Percentiles rank a stretch among this genome's conserved stretches.
Conservation (phyloP, 2,113 vertebrate genomes). For the Lasiurus borealis region DNA sequence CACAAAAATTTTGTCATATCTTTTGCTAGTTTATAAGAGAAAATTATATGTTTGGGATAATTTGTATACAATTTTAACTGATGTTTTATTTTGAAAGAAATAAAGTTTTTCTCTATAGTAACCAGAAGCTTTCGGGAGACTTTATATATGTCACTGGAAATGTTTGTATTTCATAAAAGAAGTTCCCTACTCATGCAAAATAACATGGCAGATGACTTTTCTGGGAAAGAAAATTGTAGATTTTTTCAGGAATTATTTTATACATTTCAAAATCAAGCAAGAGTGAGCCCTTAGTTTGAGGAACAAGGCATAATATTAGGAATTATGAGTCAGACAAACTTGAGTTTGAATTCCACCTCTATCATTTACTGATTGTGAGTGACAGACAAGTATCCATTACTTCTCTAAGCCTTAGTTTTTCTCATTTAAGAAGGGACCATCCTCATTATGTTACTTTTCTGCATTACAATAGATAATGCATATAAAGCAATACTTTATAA, state of each 20-base stretch:
- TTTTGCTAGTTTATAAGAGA: background rate
- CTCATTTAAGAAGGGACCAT: background rate
- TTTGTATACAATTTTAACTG: background rate
- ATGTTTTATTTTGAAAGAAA: conserved; percentile 24
- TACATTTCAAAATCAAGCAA: conserved; percentile 16
- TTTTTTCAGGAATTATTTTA: background rate
- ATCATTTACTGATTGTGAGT: background rate
- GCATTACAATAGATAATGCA: background rate
- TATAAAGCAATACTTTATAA: background rate
- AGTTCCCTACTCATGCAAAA: background rate
- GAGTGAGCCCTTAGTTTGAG: background rate
- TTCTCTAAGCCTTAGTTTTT: background rate
- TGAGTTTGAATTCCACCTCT: background rate
- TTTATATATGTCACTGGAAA: background rate
- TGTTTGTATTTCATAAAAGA: background rate
- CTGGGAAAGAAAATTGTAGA: background rate
- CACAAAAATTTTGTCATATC: background rate
- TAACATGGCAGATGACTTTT: background rate
- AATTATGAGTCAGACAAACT: background rate
- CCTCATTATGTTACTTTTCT: background rate
- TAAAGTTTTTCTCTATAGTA: background rate
- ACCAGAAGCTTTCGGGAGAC: background rate
- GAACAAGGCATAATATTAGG: background rate
- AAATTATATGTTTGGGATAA: background rate
- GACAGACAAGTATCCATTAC: background rate